phyloP scores from a whole-genome alignment of 2,113 vertebrate genomes.

The Cervus canadensis region DNA sequence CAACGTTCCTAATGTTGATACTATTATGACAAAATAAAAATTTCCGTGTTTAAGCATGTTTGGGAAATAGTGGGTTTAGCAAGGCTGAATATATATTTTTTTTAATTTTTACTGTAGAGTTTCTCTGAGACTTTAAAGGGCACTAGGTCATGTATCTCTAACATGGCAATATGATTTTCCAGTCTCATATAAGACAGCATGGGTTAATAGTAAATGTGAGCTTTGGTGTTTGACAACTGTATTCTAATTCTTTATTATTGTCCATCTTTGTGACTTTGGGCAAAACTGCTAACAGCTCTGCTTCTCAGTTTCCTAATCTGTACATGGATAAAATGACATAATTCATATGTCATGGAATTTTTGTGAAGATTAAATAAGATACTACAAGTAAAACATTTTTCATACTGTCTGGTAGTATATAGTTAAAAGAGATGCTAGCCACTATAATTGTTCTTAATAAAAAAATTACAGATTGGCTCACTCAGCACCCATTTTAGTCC shows the following conservation, averaged over 20 bases:
- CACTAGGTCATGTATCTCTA: not conserved
- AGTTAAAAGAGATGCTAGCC: not conserved
- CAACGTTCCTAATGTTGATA: not conserved
- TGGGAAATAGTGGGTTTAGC: not conserved
- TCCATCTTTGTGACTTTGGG: not conserved
- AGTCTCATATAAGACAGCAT: not conserved
- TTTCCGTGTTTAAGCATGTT: not conserved
- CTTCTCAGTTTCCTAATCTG: not conserved
- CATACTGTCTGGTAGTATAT: not conserved
- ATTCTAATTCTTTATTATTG: not conserved
- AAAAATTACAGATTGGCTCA: not conserved
- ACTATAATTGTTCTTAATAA: not conserved
- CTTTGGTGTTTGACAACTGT: not conserved
- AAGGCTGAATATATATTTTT: not conserved
- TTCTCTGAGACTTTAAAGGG: not conserved
- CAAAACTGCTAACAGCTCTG: not conserved
- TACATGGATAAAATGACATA: not conserved
- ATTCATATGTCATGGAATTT: not conserved
- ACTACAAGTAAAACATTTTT: not conserved
- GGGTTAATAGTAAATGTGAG: not conserved
- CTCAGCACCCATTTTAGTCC: not conserved
- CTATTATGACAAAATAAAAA: slow-evolving; percentile 26
- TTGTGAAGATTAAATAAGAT: not conserved
- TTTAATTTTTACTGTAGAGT: not conserved
- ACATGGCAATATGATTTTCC: not conserved